Percentiles rank a stretch among this genome's conserved stretches.
Evolutionary conservation across 2,113 vertebrate genomes (phyloP).

Genomic region (Mohoua ochrocephala): DNA sequence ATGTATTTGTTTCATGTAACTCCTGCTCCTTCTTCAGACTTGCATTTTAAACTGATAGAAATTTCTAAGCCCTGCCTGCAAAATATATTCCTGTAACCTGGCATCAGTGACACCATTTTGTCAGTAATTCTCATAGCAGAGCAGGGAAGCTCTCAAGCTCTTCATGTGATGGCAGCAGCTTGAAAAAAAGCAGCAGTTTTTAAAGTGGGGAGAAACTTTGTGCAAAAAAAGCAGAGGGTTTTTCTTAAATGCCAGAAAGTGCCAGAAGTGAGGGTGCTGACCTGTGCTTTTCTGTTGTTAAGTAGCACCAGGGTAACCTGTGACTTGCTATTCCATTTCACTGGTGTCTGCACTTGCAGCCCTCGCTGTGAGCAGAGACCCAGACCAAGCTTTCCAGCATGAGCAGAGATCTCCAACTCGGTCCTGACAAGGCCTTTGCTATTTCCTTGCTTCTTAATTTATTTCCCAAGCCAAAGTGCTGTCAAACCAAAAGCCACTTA

Average conservation of each 20-base stretch:
- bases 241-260: not conserved
- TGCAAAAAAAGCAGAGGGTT: not conserved
- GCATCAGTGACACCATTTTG: not conserved
- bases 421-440: not conserved
- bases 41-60: not conserved
- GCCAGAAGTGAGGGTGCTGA: not conserved
- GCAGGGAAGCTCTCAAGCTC: not conserved
- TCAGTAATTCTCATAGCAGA: not conserved
- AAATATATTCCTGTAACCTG: not conserved
- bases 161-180: not conserved
- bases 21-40: not conserved
- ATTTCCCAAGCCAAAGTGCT: not conserved
- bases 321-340: not conserved
- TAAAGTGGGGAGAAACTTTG: not conserved
- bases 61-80: not conserved
- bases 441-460: not conserved
- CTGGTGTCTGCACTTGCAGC: not conserved
- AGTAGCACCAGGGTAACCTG: not conserved
- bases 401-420: not conserved
- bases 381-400: not conserved
- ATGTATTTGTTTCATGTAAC: not conserved
- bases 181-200: not conserved
- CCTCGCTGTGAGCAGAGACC: fast-evolving
- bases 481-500: not conserved
- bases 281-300: not conserved